phyloP scores from a whole-genome alignment of 2,797 vertebrate genomes.

The Periophthalmus magnuspinnatus region DNA sequence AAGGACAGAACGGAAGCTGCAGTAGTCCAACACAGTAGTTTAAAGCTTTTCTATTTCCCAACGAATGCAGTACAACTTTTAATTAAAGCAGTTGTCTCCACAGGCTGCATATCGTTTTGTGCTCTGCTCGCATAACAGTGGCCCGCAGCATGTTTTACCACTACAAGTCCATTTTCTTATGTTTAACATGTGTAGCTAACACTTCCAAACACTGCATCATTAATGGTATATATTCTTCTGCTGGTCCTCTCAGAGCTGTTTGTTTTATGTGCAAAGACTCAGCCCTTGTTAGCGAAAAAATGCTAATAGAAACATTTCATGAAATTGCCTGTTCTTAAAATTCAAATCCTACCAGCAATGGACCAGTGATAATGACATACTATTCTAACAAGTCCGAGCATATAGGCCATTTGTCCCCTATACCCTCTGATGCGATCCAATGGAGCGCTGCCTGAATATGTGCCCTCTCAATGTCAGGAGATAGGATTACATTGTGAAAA shows the following conservation, averaged over 20 bases:
- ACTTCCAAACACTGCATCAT: conserved; percentile 12
- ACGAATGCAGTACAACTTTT: conserved; percentile 4
- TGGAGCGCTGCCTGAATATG: conserved; percentile 5
- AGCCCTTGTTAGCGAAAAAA: conserved; percentile 3
- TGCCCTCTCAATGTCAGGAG: conserved; percentile 2
- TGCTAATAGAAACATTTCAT: not conserved
- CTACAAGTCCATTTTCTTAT: conserved; percentile 9
- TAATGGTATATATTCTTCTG: conserved; percentile 6
- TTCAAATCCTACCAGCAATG: not conserved
- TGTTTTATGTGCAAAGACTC: conserved; percentile 4
- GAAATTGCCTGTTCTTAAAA: not conserved
- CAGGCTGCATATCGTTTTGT: conserved; percentile 5
- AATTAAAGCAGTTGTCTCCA: conserved; percentile 10
- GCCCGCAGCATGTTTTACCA: conserved; percentile 11
- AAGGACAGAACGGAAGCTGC: not conserved
- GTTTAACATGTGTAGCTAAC: conserved; percentile 11
- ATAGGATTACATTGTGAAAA: conserved; percentile 4
- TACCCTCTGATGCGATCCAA: not conserved
- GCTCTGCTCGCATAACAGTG: not conserved
- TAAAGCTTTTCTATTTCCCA: not conserved
- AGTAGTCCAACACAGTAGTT: not conserved
- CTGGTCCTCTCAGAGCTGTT: conserved; percentile 1
- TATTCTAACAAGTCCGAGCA: not conserved
- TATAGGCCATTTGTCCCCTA: conserved; percentile 11
- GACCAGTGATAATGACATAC: conserved; percentile 1